phyloP scores from a whole-genome alignment of 2,888 invertebrate species.

The Lathronympha strigana region DNA sequence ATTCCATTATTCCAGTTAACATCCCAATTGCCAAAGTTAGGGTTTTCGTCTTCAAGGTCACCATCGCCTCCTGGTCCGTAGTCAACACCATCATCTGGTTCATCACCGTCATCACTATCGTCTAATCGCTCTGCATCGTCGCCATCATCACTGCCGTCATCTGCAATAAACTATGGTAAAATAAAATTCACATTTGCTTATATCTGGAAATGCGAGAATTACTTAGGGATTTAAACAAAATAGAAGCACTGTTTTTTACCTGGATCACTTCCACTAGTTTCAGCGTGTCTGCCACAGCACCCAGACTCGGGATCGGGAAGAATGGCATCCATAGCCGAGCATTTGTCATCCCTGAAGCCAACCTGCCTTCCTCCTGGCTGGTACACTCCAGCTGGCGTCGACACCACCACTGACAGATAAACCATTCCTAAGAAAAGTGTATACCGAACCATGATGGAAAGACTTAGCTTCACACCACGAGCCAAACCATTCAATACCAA shows the following conservation, averaged over 20 bases:
- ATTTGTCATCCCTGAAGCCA: slow-evolving; percentile 8
- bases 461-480: neutral
- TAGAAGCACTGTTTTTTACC: slow-evolving; percentile 1
- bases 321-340: slow-evolving; percentile 17
- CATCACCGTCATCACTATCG: neutral
- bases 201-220: neutral
- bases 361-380: slow-evolving; percentile 6
- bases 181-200: too few relatives aligned
- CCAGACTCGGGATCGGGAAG: slow-evolving; percentile 26
- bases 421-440: slow-evolving; percentile 4
- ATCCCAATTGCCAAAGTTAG: neutral
- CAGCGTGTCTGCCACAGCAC: slow-evolving; percentile 35
- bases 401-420: slow-evolving; percentile 1
- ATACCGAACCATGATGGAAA: slow-evolving; percentile 23
- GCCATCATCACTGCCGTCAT: neutral
- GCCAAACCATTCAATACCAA: slow-evolving; percentile 1
- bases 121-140: neutral
- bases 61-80: neutral
- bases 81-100: neutral
- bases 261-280: neutral
- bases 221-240: neutral
- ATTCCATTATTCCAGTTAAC: neutral
- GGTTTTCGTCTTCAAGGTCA: neutral
- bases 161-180: neutral
- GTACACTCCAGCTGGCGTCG: slow-evolving; percentile 1